Evolutionary conservation across 2,797 vertebrate species (phyloP), one percentile per base, ranked within the genome.

Genomic region (Danio jaintianensis): DNA sequence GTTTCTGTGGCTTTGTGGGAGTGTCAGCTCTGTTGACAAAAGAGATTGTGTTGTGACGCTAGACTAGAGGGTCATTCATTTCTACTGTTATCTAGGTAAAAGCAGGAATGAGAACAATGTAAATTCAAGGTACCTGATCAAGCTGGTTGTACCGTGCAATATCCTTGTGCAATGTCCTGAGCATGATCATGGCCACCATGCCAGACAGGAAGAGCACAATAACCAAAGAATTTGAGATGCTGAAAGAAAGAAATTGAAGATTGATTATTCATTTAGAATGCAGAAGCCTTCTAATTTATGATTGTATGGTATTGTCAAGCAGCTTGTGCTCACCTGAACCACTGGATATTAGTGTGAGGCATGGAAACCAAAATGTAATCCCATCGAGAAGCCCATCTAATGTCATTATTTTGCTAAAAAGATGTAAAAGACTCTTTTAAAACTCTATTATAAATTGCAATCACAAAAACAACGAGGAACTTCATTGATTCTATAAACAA

Each of bases 201-300:
- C 96, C 96, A 83, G 95, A 96, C 70, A 98, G 91, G 91, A 97
- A 96, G 58, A 99, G 94, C 81, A 96, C 93, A 72, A 97, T 95
- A 75, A 97, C 95, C 42, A 98, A 90, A 40, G 96, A 97, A 92
- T 97, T 98, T 95, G 97, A 96, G 82, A 98, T 96, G 84, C 96
- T 97, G 88, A 7, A 87, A 20, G 61, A 83, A 89, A 45, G 4
- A 1, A 6, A 73, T 64, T 20, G 0, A 52, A 64, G 36, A 53
- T 36, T 62, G 1, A 43, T 8, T 12, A 22, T 78, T 43, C 69
- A 68, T 38, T 4, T n/a, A 16, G 6, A 3, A 18, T 22, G 12
- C 9, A 48, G 76, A 18, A 15, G 4, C 2, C 11, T 81, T 72
- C 4, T 11, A 58, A 50, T 42, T 58, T 43, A 7, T 38, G 7